Percentiles rank a stretch among this genome's conserved stretches.
phyloP scores from a whole-genome alignment of 2,888 invertebrate species.

The Nomada fucata region DNA sequence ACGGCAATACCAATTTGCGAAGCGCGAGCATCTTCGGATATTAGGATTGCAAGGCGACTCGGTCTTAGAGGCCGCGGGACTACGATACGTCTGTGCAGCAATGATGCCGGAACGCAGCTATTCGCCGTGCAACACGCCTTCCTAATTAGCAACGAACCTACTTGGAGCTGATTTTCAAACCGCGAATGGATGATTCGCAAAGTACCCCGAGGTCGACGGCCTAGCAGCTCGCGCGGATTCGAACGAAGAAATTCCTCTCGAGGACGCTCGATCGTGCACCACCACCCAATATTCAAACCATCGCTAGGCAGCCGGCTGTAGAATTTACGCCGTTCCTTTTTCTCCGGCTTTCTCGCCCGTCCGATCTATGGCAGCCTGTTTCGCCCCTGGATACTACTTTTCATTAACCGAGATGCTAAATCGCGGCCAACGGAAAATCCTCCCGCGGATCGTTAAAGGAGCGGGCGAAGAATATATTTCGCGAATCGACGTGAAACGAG shows the following conservation, averaged over 20 bases:
- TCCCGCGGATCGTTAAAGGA: not conserved
- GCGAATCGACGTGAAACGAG: not conserved
- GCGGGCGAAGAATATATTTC: not conserved
- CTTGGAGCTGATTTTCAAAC: constrained; percentile 60
- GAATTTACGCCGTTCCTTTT: constrained; percentile 42
- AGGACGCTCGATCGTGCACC: constrained; percentile 67
- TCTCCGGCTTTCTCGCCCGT: constrained; percentile 1
- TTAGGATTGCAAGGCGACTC: constrained; percentile 13
- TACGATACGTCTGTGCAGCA: not conserved
- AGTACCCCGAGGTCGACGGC: constrained; percentile 73
- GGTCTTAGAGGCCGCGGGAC: constrained; percentile 21
- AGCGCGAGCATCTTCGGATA: not conserved
- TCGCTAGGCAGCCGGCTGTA: constrained; percentile 34
- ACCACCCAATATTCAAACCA: constrained; percentile 56
- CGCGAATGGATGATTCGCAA: constrained; percentile 73
- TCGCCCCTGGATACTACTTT: constrained; percentile 30
- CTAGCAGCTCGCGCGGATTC: constrained; percentile 44
- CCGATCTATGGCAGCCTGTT: constrained; percentile 4
- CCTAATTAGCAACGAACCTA: constrained; percentile 69
- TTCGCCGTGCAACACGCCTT: constrained; percentile 34
- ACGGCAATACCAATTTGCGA: not conserved
- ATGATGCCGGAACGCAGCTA: constrained; percentile 21
- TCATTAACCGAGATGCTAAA: constrained; percentile 25
- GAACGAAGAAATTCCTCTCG: constrained; percentile 61
- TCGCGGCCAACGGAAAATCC: constrained; percentile 4